Evolutionary conservation across 2,888 invertebrate genomes (phyloP), one percentile per base, ranked within the genome.

Genomic region (Erebia aethiops): DNA sequence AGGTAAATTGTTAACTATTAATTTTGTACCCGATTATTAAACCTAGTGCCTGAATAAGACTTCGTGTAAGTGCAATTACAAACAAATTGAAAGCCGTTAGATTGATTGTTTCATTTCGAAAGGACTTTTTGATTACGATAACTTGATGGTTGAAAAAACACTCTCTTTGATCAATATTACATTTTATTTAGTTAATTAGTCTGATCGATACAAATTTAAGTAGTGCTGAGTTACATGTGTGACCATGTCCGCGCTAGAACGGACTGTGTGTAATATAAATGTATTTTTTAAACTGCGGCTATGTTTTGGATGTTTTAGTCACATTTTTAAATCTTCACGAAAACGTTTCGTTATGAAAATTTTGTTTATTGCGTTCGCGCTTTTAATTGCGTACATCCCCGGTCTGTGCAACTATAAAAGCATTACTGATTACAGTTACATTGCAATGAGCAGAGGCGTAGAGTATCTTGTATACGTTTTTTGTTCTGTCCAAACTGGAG

Each of bases 401-500:
- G 21, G 35, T 0, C 26, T 14, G 2, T 58, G 35, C 8, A 35
- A 2, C 35, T 14, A 8, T 35, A 14, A 8, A 7, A 35, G 8
- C 8, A 7, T 18, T 10, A 54, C 2, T 35, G 35, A 58, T 2
- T 35, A 14, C 14, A 35, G 14, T 58, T n/a, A 35, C 14, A 35
- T 35, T 13, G 35, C 57, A 14, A 35, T 58, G 8, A 58, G 14
- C 8, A 35, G 35, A 35, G 14, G 14, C 35, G 35, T 35, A 9
- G 57, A 58, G 26, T 58, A 26, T n/a, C 8, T 58, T 8, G 26
- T n/a, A 58, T 58, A 58, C 35, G 35, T 58, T 9, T 14, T 58
- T 58, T 65, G 49, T 13, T 54, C 69, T 11, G 14, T 67, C 4
- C 60, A 64, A 60, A 67, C 72, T 18, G 70, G 49, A 13, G 67